phyloP scores from a whole-genome alignment of 2,113 vertebrate genomes.

The Apaloderma vittatum region DNA sequence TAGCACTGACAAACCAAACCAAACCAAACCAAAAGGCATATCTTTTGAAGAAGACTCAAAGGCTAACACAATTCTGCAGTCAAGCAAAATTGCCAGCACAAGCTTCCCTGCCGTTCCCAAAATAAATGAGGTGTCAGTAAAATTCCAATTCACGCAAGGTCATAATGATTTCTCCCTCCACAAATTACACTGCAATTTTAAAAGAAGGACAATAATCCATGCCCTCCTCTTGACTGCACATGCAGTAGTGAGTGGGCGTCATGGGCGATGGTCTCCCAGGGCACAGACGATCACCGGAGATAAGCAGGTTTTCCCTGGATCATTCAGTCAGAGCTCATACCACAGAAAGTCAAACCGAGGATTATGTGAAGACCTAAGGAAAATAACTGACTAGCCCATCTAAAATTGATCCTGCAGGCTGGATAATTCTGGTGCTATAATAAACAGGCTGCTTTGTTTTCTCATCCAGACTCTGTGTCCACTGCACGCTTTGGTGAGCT shows the following conservation, averaged over 20 bases:
- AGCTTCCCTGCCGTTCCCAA: background rate
- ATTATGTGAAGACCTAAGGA: slow-evolving; percentile 33
- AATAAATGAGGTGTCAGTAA: slow-evolving; percentile 9
- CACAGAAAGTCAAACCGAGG: background rate
- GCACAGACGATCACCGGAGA: background rate
- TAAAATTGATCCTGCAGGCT: slow-evolving; percentile 23
- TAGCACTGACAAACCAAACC: background rate
- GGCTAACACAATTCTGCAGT: background rate
- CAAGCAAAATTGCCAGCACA: slow-evolving; percentile 12
- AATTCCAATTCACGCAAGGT: slow-evolving; percentile 42
- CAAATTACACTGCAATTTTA: background rate
- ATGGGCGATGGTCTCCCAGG: background rate
- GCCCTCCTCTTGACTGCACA: background rate
- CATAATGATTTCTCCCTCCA: slow-evolving; percentile 8
- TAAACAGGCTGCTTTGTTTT: slow-evolving; percentile 24
- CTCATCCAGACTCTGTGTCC: background rate
- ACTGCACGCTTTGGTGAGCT: background rate
- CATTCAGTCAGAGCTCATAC: background rate
- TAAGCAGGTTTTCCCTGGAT: background rate
- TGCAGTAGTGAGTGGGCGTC: background rate
- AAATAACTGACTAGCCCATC: slow-evolving; percentile 27
- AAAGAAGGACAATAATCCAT: background rate
- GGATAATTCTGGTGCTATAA: background rate
- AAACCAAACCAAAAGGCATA: background rate
- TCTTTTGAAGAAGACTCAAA: slow-evolving; percentile 19